Base-by-base conservation (phyloP, 2,888 invertebrate genomes). In the Tenthredo distinguenda region DNA sequence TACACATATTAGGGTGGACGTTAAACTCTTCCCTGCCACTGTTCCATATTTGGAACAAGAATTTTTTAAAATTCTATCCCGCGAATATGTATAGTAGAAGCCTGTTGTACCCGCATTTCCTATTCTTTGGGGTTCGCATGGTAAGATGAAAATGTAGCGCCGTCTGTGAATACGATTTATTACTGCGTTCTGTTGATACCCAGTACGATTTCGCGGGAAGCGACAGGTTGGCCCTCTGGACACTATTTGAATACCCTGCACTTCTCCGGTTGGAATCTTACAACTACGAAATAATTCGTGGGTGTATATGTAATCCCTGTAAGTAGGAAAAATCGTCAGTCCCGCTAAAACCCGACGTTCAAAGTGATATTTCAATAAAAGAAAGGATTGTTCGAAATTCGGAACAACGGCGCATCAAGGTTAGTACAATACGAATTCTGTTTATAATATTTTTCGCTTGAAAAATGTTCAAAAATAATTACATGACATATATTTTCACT, bases 401-500 rank as follows among this genome's bases (percentile, higher is more conserved):
- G 62, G 62, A 26, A 62, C 62, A 62, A 62, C 62, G 62, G 62
- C 62, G 3, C n/a, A n/a, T 62, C 21, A 62, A 62, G 62, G 62
- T 26, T 65, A 65, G 31, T 65, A 65, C 31, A 31, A 65, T 65
- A 65, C 65, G 12, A 21, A 65, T 65, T 26, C 65, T 0, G 31
- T 21, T 65, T 65, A 65, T 65, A 5, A 65, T 65, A 65, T n/a
- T 65, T 65, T 65, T 65, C n/a, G 12, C 9, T 12, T 31, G 65
- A 65, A 65, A 65, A 65, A 65, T 31, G 65, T 65, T 65, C n/a
- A 65, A 31, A 21, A 65, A 65, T 65, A 65, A 26, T 26, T 26
- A 65, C 31, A 65, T 65, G 26, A 31, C 7, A 65, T 65, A 26
- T 65, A 26, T 65, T 65, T 65, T 4, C 65, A 26, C 26, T 26